Percentiles rank a stretch among this genome's conserved stretches.
Conservation (phyloP, 2,888 invertebrate genomes). For the Chydorus sphaericus region DNA sequence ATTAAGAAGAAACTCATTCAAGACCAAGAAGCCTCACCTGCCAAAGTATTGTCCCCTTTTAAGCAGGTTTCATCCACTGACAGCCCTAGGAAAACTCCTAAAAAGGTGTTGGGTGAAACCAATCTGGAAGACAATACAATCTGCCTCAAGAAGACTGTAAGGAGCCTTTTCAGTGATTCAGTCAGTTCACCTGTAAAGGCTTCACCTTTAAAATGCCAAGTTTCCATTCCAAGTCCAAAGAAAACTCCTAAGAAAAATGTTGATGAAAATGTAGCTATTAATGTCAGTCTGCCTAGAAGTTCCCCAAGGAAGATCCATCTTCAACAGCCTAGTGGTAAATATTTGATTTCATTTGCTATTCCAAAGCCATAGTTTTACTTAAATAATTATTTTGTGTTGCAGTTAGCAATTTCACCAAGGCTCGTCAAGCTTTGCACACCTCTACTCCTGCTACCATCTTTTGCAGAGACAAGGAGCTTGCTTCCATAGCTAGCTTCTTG, state of each 20-base stretch:
- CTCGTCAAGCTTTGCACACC: conserved; percentile 32
- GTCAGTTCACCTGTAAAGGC: too few relatives aligned
- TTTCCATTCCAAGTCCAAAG: too few relatives aligned
- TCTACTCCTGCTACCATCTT: conserved; percentile 38
- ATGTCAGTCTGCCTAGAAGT: neutral
- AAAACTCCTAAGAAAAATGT: neutral
- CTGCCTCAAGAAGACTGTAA: too few relatives aligned
- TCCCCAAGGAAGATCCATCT: neutral
- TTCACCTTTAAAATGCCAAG: too few relatives aligned
- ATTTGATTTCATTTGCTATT: neutral
- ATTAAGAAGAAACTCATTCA: neutral
- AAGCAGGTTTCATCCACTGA: too few relatives aligned
- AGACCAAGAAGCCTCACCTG: too few relatives aligned
- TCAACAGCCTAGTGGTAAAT: neutral
- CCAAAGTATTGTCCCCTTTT: too few relatives aligned
- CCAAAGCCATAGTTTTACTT: neutral
- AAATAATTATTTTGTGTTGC: neutral
- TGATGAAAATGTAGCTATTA: neutral
- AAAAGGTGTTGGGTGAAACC: too few relatives aligned
- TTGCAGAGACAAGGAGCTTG: conserved; percentile 65
- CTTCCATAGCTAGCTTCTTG: conserved; percentile 52
- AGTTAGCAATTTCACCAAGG: conserved; percentile 9
- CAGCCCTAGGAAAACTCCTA: too few relatives aligned
- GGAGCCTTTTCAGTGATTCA: too few relatives aligned
- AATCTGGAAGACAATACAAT: too few relatives aligned